These are phyloP conservation scores for Elmis aenea DNA, from an alignment of 2,888 invertebrate genomes.

Conservation along the genomic window DNA sequence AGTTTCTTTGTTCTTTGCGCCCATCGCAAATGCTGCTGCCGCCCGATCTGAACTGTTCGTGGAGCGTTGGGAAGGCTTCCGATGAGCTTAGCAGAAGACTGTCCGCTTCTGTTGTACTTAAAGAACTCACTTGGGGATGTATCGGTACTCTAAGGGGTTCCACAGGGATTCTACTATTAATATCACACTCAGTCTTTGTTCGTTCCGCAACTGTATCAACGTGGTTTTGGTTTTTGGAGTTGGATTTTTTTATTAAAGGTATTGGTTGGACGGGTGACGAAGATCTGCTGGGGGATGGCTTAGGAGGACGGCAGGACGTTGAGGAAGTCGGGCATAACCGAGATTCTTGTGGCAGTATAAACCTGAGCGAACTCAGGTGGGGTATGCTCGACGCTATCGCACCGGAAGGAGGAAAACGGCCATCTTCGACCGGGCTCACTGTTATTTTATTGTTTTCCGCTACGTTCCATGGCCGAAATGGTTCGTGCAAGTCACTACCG, in stretches of 20 bases:
- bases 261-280: constrained; percentile 20
- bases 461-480: constrained; percentile 68
- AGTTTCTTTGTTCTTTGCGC: constrained; percentile 72
- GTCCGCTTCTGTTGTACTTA: constrained; percentile 35
- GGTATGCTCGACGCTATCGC: too few species aligned
- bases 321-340: too few species aligned
- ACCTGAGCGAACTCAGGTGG: too few species aligned
- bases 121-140: constrained; percentile 32
- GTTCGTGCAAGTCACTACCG: constrained; percentile 34
- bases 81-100: constrained; percentile 33
- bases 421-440: too few species aligned
- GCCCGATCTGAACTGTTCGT: constrained; percentile 2
- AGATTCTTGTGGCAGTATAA: too few species aligned
- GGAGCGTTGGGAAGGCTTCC: constrained; percentile 35
- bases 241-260: constrained; percentile 15
- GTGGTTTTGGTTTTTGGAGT: too few species aligned
- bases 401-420: too few species aligned
- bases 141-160: constrained; percentile 39
- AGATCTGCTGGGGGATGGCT: constrained; percentile 32
- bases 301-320: constrained; percentile 2
- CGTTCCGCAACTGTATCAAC: too few species aligned
- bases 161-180: too few species aligned
- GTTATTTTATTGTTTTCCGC: constrained; percentile 22
- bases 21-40: constrained; percentile 5
- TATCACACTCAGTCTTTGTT: neutral